Evolutionary conservation across 1,140 invertebrate genomes (phyloP), one percentile per base, ranked within the genome.

Genomic region (Drosophila santomea): DNA sequence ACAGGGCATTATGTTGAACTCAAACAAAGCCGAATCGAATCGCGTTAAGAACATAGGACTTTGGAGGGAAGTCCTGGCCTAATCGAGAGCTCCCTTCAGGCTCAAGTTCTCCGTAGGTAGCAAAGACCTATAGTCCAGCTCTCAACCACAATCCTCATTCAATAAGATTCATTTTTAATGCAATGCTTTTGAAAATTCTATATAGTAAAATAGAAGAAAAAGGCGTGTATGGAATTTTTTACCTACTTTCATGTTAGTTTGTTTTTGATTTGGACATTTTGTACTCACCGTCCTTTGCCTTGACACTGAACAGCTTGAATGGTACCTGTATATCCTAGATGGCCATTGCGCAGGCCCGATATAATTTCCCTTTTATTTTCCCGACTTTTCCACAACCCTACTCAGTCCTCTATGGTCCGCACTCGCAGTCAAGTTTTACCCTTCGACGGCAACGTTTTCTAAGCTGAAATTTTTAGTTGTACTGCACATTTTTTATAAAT

Each of bases 301-400:
- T 88, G 82, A 82, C 74, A 88, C 64, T 88, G 78, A 86, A 82
- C 58, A 38, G 68, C 56, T 45, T 62, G 72, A 67, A 74, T 43
- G 43, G 59, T 44, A 58, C 59, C 75, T 8, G 38, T 66, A 66
- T 82, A 61, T 17, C 10, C 10, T 14, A 4, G 8, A 8, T 14
- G n/a, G 6, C 1, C 20, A 57, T 8, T 43, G 72, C 80, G 80
- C 80, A 60, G 55, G 81, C 62, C 48, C 50, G 4, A 6, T 2
- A 64, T 36, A n/a, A 66, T n/a, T 78, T 78, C 62, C 73, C 72
- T 8, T 38, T 45, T 52, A 25, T 38, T 55, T 50, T 72, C 64
- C 35, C 54, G 35, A 28, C 55, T 20, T 74, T 80, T 72, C 28
- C 44, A 11, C 25, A 48, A 35, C 28, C 54, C 14, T 45, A 28